Percentiles rank a stretch among this genome's conserved stretches.
Conservation (phyloP, 2,888 invertebrate species). For the Torymus tubicola region DNA sequence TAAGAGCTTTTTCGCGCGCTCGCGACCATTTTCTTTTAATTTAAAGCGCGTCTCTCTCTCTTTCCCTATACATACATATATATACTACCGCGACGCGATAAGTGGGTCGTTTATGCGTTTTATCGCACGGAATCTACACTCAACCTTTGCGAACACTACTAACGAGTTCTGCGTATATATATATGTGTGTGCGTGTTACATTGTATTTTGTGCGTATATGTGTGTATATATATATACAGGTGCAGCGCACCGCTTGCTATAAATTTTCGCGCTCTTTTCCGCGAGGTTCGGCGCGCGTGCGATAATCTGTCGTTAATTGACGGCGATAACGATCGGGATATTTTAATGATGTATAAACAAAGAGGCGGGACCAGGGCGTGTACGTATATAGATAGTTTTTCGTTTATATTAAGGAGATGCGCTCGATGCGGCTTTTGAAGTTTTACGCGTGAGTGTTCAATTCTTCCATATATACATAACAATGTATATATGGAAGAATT, state of each 20-base stretch:
- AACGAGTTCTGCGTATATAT: conserved; percentile 25
- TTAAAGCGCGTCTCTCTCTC: conserved; percentile 27
- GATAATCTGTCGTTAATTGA: conserved; percentile 39
- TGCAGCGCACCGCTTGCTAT: neutral
- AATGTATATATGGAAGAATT: no score
- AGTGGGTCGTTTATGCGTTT: conserved; percentile 42
- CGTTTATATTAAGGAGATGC: no score
- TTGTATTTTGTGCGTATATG: neutral
- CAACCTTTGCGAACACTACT: neutral
- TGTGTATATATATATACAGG: neutral
- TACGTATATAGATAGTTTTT: no score
- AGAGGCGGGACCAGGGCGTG: no score
- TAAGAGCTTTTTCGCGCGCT: conserved; percentile 12
- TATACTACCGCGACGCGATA: conserved; percentile 12
- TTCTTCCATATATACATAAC: no score
- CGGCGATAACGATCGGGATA: conserved; percentile 19
- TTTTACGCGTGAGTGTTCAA: no score
- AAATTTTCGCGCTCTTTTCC: conserved; percentile 15
- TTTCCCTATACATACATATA: no score
- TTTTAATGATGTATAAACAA: conserved; percentile 16
- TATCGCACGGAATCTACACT: conserved; percentile 39
- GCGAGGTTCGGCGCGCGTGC: neutral
- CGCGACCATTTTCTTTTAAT: conserved; percentile 47
- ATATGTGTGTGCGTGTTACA: neutral
- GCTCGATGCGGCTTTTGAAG: no score